Evolutionary conservation across 2,888 invertebrate species (phyloP), one percentile per base, ranked within the genome.

Genomic region (Apamea monoglypha): DNA sequence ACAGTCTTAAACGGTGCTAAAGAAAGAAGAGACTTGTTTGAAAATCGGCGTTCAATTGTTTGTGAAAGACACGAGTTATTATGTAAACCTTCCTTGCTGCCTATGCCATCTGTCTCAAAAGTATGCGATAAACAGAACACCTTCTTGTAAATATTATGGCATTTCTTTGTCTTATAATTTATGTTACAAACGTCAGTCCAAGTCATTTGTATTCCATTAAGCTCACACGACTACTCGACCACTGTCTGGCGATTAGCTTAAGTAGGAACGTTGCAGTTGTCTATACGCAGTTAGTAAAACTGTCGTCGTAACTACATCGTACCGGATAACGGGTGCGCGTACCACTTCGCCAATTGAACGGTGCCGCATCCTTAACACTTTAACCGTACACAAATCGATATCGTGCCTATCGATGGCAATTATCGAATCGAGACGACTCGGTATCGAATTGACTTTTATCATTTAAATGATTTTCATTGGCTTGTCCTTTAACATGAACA

Each of bases 291-390:
- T 83, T 78, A 85, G 77, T 78, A 75, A 76, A 77, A 82, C 74
- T 67, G 70, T 83, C 81, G 67, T 78, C 14, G 14, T 44, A 90
- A 88, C 88, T 80, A 89, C 86, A 82, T 59, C 76, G 80, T 84
- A 86, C 88, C 78, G 75, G 90, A 86, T 92, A 90, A 88, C 89
- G 90, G 88, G 83, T 76, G 76, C 72, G 89, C 87, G 92, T 91
- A 90, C 91, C 91, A 92, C 91, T 91, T 92, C 69, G 87, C 84
- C 92, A 91, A 93, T 92, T 91, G 92, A 92, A 92, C 91, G 83
- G 87, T 86, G 88, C 83, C 89, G 83, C 87, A 91, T 90, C 90
- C 91, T 91, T 90, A 89, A 92, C 91, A 91, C 88, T 89, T 88
- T 86, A 83, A 82, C 89, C 82, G 88, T 75, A 85, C 87, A 89